These are phyloP conservation scores for Sicus ferrugineus DNA, from an alignment of 2,888 invertebrate species.

Conservation along the genomic window DNA sequence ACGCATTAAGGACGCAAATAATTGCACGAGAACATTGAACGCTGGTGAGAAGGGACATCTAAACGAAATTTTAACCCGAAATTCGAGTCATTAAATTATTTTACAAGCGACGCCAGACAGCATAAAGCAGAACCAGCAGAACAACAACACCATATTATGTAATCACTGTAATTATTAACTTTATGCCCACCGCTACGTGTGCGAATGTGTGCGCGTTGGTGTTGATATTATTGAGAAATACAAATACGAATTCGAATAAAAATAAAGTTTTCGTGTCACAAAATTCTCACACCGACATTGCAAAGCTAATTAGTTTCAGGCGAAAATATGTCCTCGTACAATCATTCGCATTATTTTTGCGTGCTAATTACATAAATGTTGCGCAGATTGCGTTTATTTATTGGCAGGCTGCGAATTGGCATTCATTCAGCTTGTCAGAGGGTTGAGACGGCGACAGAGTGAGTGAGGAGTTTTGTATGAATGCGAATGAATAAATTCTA, in stretches of 20 bases:
- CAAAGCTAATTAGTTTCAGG: slow-evolving; percentile 17
- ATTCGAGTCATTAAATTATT: too few relatives aligned
- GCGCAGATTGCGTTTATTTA: background rate
- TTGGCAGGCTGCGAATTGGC: background rate
- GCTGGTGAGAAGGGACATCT: background rate
- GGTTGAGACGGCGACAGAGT: background rate
- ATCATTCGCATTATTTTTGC: background rate
- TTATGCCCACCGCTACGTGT: background rate
- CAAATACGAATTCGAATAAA: slow-evolving; percentile 4
- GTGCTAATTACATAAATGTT: slow-evolving; percentile 18
- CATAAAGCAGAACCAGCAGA: background rate
- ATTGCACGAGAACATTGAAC: background rate
- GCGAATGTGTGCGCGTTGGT: background rate
- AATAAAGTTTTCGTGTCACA: slow-evolving; percentile 1
- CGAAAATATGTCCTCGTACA: background rate
- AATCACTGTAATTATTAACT: background rate
- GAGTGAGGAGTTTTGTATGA: too few relatives aligned
- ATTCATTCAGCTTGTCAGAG: background rate
- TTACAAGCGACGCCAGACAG: background rate
- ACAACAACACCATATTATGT: background rate
- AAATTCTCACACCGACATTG: background rate
- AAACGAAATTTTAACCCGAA: background rate
- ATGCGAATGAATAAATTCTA: background rate
- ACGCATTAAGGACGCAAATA: background rate
- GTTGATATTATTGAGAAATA: background rate